A percentile compares a stretch with the other conserved stretches of the same genome.
phyloP scores from a whole-genome alignment of 2,797 vertebrate genomes.

The Macropodus opercularis region DNA sequence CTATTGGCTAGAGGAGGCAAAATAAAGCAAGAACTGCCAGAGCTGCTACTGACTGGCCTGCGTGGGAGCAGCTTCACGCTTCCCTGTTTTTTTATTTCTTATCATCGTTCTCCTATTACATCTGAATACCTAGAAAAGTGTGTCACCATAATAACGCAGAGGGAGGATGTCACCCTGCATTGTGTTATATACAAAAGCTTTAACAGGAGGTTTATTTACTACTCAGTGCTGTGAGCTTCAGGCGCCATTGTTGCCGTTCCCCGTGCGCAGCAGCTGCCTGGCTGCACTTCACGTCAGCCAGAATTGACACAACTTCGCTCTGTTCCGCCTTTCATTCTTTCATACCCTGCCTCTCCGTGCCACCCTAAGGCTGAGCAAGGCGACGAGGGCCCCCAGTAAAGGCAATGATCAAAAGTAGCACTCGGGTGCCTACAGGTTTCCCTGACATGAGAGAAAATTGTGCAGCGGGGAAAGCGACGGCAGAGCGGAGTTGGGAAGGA shows the following conservation, averaged over 20 bases:
- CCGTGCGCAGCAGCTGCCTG: conserved; percentile 49
- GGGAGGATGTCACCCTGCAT: conserved; percentile 19
- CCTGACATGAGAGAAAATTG: conserved; percentile 76
- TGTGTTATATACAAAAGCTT: conserved; percentile 57
- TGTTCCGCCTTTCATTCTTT: conserved; percentile 73
- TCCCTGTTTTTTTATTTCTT: conserved; percentile 3
- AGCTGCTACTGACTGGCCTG: not conserved
- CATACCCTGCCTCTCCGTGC: conserved; percentile 54
- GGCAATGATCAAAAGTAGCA: conserved; percentile 84
- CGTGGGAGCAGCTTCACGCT: conserved; percentile 27
- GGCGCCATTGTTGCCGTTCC: conserved; percentile 52
- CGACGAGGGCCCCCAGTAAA: conserved; percentile 75
- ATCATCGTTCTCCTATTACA: conserved; percentile 45
- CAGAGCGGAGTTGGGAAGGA: conserved; percentile 39
- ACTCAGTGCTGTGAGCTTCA: conserved; percentile 49
- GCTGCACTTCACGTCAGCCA: conserved; percentile 60
- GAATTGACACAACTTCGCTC: conserved; percentile 72
- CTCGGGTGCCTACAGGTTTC: conserved; percentile 79
- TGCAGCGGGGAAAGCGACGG: conserved; percentile 48
- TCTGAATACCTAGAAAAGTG: conserved; percentile 41
- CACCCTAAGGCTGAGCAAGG: conserved; percentile 76
- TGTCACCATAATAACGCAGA: conserved; percentile 38
- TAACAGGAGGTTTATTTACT: conserved; percentile 61
- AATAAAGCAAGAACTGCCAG: not conserved
- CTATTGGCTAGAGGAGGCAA: not conserved